Evolutionary conservation across 2,888 invertebrate genomes (phyloP).

Genomic region (Mesodorylaimus sp.): DNA sequence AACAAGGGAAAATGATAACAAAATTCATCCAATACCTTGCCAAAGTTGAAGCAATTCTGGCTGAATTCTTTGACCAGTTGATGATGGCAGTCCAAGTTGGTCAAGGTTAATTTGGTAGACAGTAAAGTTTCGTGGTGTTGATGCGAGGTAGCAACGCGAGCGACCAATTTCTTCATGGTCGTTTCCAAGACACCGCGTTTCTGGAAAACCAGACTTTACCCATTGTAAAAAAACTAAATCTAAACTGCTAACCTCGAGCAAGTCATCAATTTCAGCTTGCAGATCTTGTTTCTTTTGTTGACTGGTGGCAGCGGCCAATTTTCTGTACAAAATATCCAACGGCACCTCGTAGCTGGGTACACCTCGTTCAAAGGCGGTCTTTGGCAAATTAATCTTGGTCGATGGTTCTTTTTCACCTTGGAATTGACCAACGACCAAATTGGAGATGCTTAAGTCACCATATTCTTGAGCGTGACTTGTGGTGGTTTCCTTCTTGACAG

Average conservation of each 20-base stretch:
- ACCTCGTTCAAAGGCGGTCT: conserved; percentile 1
- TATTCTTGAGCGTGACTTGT: conserved; percentile 43
- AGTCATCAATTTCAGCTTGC: conserved; percentile 8
- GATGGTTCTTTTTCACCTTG: conserved; percentile 22
- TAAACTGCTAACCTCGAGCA: conserved; percentile 13
- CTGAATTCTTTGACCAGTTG: conserved; percentile 24
- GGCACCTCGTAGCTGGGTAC: conserved; percentile 26
- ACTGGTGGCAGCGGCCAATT: conserved; percentile 15
- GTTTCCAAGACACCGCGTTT: conserved; percentile 16
- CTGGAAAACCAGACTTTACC: conserved; percentile 10
- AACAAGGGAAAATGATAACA: not conserved
- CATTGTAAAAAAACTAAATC: not conserved
- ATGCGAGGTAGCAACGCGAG: conserved; percentile 13
- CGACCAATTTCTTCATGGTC: conserved; percentile 20
- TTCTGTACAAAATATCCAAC: conserved; percentile 21
- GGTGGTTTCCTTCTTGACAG: conserved; percentile 40
- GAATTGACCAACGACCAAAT: conserved; percentile 29
- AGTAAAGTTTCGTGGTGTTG: conserved; percentile 8
- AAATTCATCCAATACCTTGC: conserved; percentile 19
- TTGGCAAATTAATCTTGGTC: conserved; percentile 12
- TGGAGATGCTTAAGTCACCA: conserved; percentile 35
- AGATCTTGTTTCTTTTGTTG: conserved; percentile 12
- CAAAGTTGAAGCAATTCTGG: conserved; percentile 29
- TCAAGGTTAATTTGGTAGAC: conserved; percentile 16
- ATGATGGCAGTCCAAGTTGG: conserved; percentile 29